A percentile compares a stretch with the other conserved stretches of the same genome.
These are phyloP conservation scores for Choloepus hoffmanni DNA, from an alignment of 2,113 vertebrate species.

Conservation along the genomic window DNA sequence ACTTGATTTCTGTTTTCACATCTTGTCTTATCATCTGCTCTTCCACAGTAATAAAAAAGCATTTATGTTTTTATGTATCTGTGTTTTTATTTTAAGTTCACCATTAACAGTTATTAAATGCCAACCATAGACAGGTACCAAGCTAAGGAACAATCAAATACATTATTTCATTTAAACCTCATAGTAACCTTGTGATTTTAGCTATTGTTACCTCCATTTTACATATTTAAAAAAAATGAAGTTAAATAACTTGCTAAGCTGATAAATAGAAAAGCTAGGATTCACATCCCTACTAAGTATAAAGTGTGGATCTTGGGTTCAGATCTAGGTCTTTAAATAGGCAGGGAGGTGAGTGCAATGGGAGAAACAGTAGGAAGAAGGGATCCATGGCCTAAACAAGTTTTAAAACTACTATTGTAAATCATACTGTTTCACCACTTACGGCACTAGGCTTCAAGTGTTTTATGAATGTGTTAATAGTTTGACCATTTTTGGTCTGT, in stretches of 20 bases:
- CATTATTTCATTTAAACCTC: slow-evolving; percentile 44
- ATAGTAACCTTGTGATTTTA: slow-evolving; percentile 24
- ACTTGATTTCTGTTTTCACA: neutral
- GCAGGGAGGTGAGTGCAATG: neutral
- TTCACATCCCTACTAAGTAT: neutral
- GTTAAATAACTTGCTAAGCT: slow-evolving; percentile 13
- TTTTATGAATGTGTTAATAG: neutral
- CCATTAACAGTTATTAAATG: slow-evolving; percentile 12
- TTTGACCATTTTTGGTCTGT: neutral
- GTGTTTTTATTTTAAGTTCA: slow-evolving; percentile 20
- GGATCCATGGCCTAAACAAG: neutral
- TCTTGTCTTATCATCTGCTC: neutral
- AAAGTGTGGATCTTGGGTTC: neutral
- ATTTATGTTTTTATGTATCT: slow-evolving; percentile 6
- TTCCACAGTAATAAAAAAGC: slow-evolving; percentile 16
- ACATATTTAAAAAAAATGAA: neutral
- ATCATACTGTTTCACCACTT: neutral
- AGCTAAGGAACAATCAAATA: slow-evolving; percentile 20
- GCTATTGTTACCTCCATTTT: neutral
- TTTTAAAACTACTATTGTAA: slow-evolving; percentile 12
- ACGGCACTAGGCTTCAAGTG: neutral
- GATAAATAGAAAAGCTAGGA: neutral
- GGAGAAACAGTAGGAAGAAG: neutral
- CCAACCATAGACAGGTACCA: neutral
- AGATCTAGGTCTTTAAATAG: neutral